Percentiles rank a stretch among this genome's conserved stretches.
Conservation (phyloP, 2,113 vertebrate genomes). For the Hypocryptadius cinnamomeus region DNA sequence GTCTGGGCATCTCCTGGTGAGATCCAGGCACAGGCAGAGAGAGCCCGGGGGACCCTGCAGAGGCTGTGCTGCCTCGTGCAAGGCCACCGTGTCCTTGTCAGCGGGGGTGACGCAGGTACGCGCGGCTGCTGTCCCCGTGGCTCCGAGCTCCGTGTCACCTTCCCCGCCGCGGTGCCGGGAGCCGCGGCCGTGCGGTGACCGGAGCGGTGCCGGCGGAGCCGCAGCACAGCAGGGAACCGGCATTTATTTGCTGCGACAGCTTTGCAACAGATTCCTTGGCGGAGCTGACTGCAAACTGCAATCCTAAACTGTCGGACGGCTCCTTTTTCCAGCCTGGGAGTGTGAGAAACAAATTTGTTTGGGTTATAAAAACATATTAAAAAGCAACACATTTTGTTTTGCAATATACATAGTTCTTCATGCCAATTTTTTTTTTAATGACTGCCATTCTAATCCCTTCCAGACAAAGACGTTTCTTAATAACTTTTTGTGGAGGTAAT, state of each 20-base stretch:
- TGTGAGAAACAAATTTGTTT: conserved; percentile 77
- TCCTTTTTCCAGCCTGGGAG: conserved; percentile 69
- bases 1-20: accelerated
- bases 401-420: conserved; percentile 67
- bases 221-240: conserved; percentile 19
- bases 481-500: conserved; percentile 18
- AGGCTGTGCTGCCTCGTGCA: neutral
- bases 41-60: neutral
- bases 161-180: neutral
- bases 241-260: conserved; percentile 29
- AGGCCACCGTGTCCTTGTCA: conserved; percentile 9
- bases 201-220: neutral
- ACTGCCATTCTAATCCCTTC: conserved; percentile 62
- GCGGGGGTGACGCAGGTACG: neutral
- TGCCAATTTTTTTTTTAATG: conserved; percentile 60
- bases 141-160: neutral
- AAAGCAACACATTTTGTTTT: conserved; percentile 79
- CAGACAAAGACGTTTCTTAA: conserved; percentile 26
- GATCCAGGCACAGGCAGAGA: accelerated
- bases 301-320: conserved; percentile 61
- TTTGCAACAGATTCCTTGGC: conserved; percentile 51
- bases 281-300: conserved; percentile 59
- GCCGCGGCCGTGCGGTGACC: neutral
- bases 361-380: conserved; percentile 76
- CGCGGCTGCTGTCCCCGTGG: accelerated